phyloP scores from a whole-genome alignment of 2,888 invertebrate species.

The Drosophila buzzatii region DNA sequence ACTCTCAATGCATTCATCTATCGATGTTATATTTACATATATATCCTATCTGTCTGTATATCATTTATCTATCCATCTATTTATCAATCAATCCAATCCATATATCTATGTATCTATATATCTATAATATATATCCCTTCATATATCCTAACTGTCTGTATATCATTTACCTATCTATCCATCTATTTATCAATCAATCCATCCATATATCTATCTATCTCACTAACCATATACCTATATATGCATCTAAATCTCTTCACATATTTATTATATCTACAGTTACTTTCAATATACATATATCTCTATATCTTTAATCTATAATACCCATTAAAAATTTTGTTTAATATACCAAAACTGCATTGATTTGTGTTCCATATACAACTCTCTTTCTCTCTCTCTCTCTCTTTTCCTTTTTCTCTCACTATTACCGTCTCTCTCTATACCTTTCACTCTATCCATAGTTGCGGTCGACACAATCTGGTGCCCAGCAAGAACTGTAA shows the following conservation, averaged over 20 bases:
- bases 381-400: not conserved
- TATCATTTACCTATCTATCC: not conserved
- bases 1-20: not conserved
- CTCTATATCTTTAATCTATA: no score
- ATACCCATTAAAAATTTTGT: not conserved
- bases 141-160: not conserved
- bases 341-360: not conserved
- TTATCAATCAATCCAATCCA: not conserved
- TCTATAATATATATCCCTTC: not conserved
- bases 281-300: not conserved
- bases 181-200: not conserved
- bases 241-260: no score
- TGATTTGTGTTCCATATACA: not conserved
- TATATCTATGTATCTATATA: no score
- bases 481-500: slow-evolving; percentile 72
- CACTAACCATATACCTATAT: no score
- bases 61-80: not conserved
- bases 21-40: not conserved
- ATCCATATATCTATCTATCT: not conserved
- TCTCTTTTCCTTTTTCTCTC: not conserved
- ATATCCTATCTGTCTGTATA: not conserved
- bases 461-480: slow-evolving; percentile 80
- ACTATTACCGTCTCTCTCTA: no score
- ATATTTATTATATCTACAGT: no score
- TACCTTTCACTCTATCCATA: slow-evolving; percentile 19